Conservation (phyloP, 1,140 invertebrate species). For the Colletes gigas region DNA sequence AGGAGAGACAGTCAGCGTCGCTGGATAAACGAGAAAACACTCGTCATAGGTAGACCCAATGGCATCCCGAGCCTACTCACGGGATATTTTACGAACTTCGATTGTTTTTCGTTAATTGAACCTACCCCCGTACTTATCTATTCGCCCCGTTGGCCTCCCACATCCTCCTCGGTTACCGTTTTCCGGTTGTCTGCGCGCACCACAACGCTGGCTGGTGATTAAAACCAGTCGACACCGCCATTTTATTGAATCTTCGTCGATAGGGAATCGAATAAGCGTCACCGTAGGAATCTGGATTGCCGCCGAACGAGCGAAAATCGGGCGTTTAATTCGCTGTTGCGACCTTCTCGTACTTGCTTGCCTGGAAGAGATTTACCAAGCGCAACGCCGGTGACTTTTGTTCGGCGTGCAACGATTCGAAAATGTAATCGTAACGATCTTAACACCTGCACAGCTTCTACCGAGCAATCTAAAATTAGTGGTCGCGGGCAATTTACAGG, state of each 20-base stretch:
- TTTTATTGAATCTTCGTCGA: conserved; percentile 36
- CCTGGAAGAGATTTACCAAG: too few species aligned
- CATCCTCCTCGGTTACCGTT: background rate
- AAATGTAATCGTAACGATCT: too few species aligned
- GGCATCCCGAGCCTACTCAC: conserved; percentile 6
- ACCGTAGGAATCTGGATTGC: background rate
- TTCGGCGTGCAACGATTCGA: too few species aligned
- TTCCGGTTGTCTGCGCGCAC: background rate
- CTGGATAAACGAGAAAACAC: background rate
- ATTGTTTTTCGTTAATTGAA: conserved; percentile 51
- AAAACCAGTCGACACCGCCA: background rate
- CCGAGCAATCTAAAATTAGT: too few species aligned
- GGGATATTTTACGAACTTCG: background rate
- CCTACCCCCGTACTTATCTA: background rate
- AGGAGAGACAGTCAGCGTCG: background rate
- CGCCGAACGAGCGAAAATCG: too few species aligned
- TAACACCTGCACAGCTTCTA: too few species aligned
- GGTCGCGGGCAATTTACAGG: too few species aligned
- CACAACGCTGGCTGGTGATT: background rate
- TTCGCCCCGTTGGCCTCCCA: too few species aligned
- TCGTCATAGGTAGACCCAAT: conserved; percentile 7
- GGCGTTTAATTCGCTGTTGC: too few species aligned
- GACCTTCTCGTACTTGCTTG: too few species aligned
- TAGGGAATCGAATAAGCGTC: conserved; percentile 3
- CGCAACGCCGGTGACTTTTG: too few species aligned